phyloP scores from a whole-genome alignment of 2,888 invertebrate species.

The Trissolcus japonicus region DNA sequence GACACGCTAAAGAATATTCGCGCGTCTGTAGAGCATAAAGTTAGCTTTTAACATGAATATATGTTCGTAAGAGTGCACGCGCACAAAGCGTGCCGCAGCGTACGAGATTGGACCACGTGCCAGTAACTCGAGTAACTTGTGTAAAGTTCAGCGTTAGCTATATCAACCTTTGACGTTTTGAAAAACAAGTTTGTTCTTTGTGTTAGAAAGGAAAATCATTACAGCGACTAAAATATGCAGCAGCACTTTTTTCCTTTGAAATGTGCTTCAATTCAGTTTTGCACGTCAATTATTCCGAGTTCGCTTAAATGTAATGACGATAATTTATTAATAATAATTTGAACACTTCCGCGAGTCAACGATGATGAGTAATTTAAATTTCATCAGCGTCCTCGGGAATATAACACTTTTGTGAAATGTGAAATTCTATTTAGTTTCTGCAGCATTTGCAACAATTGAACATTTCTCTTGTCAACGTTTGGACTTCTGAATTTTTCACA shows the following conservation, averaged over 20 bases:
- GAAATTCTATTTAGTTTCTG: too few relatives aligned
- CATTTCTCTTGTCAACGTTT: too few relatives aligned
- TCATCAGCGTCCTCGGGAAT: too few relatives aligned
- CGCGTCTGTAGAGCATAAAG: slow-evolving; percentile 40
- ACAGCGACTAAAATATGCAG: slow-evolving; percentile 13
- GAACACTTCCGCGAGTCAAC: too few relatives aligned
- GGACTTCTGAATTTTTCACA: neutral
- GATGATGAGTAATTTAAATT: too few relatives aligned
- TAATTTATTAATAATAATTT: neutral
- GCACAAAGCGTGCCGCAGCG: slow-evolving; percentile 49
- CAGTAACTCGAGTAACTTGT: slow-evolving; percentile 45
- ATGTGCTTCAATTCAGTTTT: too few relatives aligned
- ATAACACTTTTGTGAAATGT: too few relatives aligned
- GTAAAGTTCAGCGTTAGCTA: slow-evolving; percentile 45
- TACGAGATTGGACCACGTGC: slow-evolving; percentile 52
- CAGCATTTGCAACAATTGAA: too few relatives aligned
- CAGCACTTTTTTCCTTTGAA: slow-evolving; percentile 12
- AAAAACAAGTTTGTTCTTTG: slow-evolving; percentile 29
- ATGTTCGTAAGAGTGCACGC: slow-evolving; percentile 50
- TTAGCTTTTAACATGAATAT: slow-evolving; percentile 45
- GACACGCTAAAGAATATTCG: slow-evolving; percentile 25
- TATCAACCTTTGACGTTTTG: slow-evolving; percentile 45
- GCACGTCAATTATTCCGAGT: neutral
- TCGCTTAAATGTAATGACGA: neutral
- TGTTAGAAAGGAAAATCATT: slow-evolving; percentile 19